Conservation (phyloP, 2,797 vertebrate species). For the Tauraco hartlaubi region DNA sequence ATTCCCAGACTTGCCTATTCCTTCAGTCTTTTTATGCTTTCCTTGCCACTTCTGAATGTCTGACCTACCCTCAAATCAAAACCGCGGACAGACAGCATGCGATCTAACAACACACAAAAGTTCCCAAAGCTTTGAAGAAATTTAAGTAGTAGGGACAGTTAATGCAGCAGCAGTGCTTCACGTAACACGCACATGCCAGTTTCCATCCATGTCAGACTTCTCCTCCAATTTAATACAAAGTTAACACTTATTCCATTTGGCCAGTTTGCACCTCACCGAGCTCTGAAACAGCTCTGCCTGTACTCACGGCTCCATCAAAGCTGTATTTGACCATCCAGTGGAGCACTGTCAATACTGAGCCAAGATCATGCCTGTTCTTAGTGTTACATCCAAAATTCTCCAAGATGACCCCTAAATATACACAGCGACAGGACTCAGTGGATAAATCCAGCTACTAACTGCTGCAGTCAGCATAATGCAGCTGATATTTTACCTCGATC, state of each 20-base stretch:
- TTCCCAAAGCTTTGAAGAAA: background rate
- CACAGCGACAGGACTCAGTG: background rate
- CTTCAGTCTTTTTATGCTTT: background rate
- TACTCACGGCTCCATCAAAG: accelerated
- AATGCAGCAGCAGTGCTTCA: background rate
- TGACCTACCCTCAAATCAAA: background rate
- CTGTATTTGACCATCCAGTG: background rate
- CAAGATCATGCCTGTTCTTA: background rate
- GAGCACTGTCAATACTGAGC: background rate
- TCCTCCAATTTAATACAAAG: accelerated
- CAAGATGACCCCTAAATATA: accelerated
- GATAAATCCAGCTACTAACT: background rate
- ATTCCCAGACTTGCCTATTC: background rate
- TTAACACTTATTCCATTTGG: background rate
- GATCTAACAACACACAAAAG: accelerated
- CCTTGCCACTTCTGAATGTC: accelerated
- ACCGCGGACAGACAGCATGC: accelerated
- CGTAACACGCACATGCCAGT: accelerated
- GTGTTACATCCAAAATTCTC: background rate
- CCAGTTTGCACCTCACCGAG: background rate
- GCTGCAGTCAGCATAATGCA: background rate
- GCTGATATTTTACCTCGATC: conserved; percentile 18
- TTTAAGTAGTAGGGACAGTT: background rate
- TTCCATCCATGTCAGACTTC: accelerated
- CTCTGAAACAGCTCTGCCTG: background rate